Conservation (phyloP, 2,113 vertebrate species). For the Eclectus roratus region DNA sequence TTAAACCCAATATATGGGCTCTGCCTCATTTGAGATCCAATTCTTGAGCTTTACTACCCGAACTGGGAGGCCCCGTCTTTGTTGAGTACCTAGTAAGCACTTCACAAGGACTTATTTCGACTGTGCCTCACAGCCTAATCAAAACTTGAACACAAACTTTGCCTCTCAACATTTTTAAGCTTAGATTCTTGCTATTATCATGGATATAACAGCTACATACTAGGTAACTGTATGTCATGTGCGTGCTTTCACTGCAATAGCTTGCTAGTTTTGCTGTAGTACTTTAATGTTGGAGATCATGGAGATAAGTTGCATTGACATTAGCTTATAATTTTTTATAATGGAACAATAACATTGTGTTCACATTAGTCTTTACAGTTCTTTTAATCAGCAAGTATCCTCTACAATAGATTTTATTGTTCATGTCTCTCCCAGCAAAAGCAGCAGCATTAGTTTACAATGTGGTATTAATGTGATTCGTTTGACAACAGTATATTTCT, state of each 20-base stretch:
- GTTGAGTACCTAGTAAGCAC: not conserved
- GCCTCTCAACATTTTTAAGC: not conserved
- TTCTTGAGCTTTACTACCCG: not conserved
- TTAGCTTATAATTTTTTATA: not conserved
- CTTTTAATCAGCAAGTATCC: not conserved
- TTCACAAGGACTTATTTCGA: not conserved
- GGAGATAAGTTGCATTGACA: not conserved
- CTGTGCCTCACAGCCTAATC: not conserved
- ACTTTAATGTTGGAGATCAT: not conserved
- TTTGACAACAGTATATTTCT: not conserved
- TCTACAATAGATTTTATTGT: not conserved
- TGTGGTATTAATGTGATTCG: not conserved
- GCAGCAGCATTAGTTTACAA: not conserved
- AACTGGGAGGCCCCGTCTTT: not conserved
- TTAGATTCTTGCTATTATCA: not conserved
- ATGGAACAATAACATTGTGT: not conserved
- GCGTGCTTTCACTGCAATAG: not conserved
- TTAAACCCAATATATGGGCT: fast-evolving
- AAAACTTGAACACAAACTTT: not conserved
- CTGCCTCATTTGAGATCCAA: fast-evolving
- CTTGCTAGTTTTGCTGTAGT: not conserved
- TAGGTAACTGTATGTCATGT: not conserved
- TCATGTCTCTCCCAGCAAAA: not conserved
- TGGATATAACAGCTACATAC: not conserved
- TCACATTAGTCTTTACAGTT: not conserved